A percentile compares a stretch with the other conserved stretches of the same genome.
These are phyloP conservation scores for Anorthoa munda DNA, from an alignment of 2,888 invertebrate genomes.

Conservation along the genomic window DNA sequence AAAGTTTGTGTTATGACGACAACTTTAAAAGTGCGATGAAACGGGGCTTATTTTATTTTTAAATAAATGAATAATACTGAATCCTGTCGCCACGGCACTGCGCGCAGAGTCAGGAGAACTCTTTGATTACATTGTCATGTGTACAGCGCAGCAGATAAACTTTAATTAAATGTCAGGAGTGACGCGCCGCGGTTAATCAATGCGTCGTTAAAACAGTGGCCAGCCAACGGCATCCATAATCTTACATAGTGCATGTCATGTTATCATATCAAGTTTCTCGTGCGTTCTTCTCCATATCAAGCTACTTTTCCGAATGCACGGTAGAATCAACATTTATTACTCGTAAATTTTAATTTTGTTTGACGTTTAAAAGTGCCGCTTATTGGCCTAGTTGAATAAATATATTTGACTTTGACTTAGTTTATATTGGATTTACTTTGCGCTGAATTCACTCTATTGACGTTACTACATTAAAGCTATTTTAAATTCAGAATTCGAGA, in stretches of 20 bases:
- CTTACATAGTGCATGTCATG: too few relatives aligned
- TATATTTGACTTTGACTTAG: too few relatives aligned
- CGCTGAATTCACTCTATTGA: not conserved
- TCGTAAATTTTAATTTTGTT: too few relatives aligned
- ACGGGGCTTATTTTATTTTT: not conserved
- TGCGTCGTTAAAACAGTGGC: slow-evolving; percentile 16
- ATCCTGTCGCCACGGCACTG: not conserved
- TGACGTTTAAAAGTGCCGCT: too few relatives aligned
- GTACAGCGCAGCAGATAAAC: slow-evolving; percentile 34
- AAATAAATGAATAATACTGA: slow-evolving; percentile 2
- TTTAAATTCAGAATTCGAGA: too few relatives aligned
- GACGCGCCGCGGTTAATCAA: slow-evolving; percentile 42
- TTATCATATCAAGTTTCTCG: too few relatives aligned
- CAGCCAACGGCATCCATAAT: not conserved
- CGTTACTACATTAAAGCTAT: too few relatives aligned
- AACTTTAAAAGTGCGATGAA: not conserved
- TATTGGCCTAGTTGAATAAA: too few relatives aligned
- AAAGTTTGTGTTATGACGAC: not conserved
- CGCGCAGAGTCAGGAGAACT: not conserved
- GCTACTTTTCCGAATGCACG: too few relatives aligned
- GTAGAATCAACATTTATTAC: too few relatives aligned
- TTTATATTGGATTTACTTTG: not conserved
- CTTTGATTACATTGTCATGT: slow-evolving; percentile 7
- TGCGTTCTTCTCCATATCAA: too few relatives aligned
- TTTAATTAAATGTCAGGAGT: slow-evolving; percentile 49